Percentiles rank a stretch among this genome's conserved stretches.
phyloP scores from a whole-genome alignment of 2,113 vertebrate species.

The Puma concolor region DNA sequence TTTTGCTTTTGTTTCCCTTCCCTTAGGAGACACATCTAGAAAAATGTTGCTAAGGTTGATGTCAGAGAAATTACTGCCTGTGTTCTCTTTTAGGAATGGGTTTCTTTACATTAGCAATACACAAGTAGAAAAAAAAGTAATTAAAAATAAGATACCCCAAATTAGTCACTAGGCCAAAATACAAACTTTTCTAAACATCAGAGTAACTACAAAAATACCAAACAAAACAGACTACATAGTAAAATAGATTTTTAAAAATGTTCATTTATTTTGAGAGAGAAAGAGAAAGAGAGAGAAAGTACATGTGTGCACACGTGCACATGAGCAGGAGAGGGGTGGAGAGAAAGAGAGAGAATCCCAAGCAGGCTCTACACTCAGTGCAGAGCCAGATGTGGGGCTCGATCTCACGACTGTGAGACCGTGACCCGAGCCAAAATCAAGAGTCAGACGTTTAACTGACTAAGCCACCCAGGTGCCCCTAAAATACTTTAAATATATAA shows the following conservation, averaged over 20 bases:
- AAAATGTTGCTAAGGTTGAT: background rate
- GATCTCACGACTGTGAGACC: too few relatives aligned
- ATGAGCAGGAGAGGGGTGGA: too few relatives aligned
- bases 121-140: constrained; percentile 22
- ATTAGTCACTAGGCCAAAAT: constrained; percentile 23
- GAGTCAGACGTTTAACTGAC: too few relatives aligned
- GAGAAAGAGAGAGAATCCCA: too few relatives aligned
- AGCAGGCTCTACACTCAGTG: too few relatives aligned
- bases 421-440: too few relatives aligned
- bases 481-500: constrained; percentile 35
- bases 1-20: background rate
- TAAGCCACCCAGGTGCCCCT: too few relatives aligned
- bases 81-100: background rate
- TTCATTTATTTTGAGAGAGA: too few relatives aligned
- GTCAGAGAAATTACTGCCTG: background rate
- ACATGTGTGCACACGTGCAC: too few relatives aligned
- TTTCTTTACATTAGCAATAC: constrained; percentile 44
- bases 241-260: background rate
- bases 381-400: too few relatives aligned
- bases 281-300: too few relatives aligned
- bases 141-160: background rate
- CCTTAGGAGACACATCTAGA: background rate
- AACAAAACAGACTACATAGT: background rate
- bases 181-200: constrained; percentile 36
- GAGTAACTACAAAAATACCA: background rate